Conservation (phyloP, 2,113 vertebrate species). For the Indicator indicator region DNA sequence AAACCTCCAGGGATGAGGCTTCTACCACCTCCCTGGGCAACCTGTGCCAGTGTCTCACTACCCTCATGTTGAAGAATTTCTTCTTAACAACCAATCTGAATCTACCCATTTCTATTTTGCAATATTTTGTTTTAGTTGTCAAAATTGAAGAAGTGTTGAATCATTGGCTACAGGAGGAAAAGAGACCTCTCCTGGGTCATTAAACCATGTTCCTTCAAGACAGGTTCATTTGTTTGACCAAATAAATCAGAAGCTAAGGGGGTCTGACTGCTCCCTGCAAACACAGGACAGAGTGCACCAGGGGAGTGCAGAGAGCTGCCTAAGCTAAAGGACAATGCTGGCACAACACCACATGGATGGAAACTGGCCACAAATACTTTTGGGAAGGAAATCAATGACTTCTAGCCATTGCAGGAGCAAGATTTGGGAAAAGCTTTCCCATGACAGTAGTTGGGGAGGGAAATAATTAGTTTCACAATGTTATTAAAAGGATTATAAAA, state of each 20-base stretch:
- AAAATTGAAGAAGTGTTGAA: neutral
- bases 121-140: neutral
- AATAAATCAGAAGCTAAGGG: neutral
- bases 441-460: neutral
- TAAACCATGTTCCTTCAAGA: neutral
- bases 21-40: too few relatives aligned
- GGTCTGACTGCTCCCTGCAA: neutral
- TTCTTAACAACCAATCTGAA: too few relatives aligned
- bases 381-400: conserved; percentile 47
- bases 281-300: neutral
- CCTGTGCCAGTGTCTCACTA: too few relatives aligned
- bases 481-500: conserved; percentile 26
- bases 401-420: neutral
- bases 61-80: too few relatives aligned
- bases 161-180: neutral
- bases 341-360: neutral
- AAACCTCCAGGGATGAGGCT: too few relatives aligned
- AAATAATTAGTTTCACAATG: conserved; percentile 27
- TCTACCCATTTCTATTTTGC: too few relatives aligned
- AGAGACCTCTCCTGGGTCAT: neutral
- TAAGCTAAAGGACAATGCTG: conserved; percentile 30
- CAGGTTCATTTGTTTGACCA: neutral
- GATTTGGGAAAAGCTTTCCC: conserved; percentile 37
- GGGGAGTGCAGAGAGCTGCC: neutral
- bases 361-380: conserved; percentile 5